Evolutionary conservation across 2,797 vertebrate species (phyloP).

Genomic region (Sorex maritimensis): DNA sequence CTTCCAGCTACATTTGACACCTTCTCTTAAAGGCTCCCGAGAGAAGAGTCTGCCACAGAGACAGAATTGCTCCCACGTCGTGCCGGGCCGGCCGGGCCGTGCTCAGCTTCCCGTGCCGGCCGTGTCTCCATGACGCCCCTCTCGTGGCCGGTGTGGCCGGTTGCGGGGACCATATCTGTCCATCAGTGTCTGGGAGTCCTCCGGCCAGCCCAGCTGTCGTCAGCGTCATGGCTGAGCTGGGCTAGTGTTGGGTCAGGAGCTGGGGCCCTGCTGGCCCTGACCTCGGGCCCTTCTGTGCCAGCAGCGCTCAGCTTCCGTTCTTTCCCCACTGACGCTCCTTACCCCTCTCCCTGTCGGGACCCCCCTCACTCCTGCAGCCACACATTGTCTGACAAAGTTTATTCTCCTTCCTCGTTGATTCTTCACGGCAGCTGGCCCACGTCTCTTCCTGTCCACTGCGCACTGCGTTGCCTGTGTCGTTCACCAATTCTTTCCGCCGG

Average conservation of each 20-base stretch:
- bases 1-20: background rate
- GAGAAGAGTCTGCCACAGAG: background rate
- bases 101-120: background rate
- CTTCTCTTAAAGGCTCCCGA: background rate
- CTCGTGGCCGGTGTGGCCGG: no score
- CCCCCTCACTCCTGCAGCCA: background rate
- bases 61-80: background rate
- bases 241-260: no score
- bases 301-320: rapidly evolving
- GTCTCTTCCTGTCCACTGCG: background rate
- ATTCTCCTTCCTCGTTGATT: background rate
- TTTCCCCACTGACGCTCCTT: background rate
- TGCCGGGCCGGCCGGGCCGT: background rate
- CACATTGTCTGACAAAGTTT: background rate
- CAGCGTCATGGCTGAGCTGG: no score
- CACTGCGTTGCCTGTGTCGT: background rate
- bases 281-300: background rate
- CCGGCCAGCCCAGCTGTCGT: no score
- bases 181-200: no score
- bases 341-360: background rate
- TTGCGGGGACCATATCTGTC: no score
- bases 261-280: no score
- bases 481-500: background rate
- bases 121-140: no score
- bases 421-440: background rate